Conservation (phyloP, 2,888 invertebrate genomes). For the Polydrusus tereticollis region DNA sequence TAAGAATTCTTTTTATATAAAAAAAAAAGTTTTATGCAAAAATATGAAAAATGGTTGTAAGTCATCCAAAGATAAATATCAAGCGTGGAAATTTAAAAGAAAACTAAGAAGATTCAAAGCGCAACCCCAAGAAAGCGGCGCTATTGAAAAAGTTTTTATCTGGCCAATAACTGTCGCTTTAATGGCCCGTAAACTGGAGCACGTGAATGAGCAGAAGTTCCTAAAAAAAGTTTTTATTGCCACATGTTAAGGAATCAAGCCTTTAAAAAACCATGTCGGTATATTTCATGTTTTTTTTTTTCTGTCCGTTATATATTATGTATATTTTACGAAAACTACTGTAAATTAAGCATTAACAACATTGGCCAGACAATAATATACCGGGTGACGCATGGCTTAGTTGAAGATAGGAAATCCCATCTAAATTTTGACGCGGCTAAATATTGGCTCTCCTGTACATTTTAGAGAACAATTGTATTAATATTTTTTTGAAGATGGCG, state of each 20-base stretch:
- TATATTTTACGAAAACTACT: not conserved
- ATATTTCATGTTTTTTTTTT: not conserved
- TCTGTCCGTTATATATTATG: not conserved
- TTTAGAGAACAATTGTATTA: too few species aligned
- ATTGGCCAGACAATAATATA: too few species aligned
- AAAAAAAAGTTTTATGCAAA: not conserved
- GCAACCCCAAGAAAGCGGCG: not conserved
- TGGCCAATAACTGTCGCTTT: slow-evolving; percentile 19
- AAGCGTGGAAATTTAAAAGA: slow-evolving; percentile 3
- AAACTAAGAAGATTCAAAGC: slow-evolving; percentile 1
- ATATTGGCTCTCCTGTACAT: too few species aligned
- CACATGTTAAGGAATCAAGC: not conserved
- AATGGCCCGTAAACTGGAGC: slow-evolving; percentile 13
- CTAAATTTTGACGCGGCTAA: too few species aligned
- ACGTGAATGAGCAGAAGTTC: not conserved
- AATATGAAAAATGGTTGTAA: slow-evolving; percentile 1
- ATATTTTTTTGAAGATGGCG: too few species aligned
- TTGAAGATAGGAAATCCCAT: too few species aligned
- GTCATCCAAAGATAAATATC: not conserved
- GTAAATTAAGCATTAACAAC: too few species aligned
- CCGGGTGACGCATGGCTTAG: too few species aligned
- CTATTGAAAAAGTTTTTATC: slow-evolving; percentile 22
- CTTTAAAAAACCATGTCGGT: not conserved
- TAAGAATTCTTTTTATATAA: not conserved
- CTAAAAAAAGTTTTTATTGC: slow-evolving; percentile 11